phyloP scores from a whole-genome alignment of 1,140 invertebrate genomes.

The Limonius californicus region DNA sequence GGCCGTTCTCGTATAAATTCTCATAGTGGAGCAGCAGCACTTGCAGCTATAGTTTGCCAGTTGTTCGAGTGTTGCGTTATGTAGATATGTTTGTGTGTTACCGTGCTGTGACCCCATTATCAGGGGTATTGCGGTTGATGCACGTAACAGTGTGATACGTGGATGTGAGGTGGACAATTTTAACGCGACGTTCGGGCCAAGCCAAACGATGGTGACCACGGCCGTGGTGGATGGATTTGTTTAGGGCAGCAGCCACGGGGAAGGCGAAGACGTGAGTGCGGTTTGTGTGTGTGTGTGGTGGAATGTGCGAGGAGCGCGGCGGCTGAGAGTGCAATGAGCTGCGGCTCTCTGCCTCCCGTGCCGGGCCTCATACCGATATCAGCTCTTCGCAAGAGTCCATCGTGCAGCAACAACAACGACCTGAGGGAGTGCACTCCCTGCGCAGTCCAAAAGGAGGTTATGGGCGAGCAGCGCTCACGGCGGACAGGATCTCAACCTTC shows the following conservation, averaged over 20 bases:
- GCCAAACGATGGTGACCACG: too few species aligned
- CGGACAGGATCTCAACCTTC: constrained; percentile 37
- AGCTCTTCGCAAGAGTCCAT: constrained; percentile 38
- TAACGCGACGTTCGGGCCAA: too few species aligned
- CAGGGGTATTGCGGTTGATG: not conserved
- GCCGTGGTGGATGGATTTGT: too few species aligned
- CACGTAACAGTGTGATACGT: too few species aligned
- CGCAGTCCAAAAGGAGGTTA: constrained; percentile 36
- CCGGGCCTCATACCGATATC: constrained; percentile 46
- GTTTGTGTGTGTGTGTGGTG: not conserved
- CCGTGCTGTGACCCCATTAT: not conserved
- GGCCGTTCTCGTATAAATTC: constrained; percentile 36
- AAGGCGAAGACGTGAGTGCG: not conserved
- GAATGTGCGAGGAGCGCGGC: constrained; percentile 18
- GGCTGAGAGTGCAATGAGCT: constrained; percentile 39
- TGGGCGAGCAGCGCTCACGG: constrained; percentile 44
- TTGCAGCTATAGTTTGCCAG: constrained; percentile 29
- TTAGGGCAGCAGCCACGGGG: too few species aligned
- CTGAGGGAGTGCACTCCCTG: constrained; percentile 27
- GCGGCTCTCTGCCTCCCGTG: constrained; percentile 43
- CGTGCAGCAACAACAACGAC: constrained; percentile 25
- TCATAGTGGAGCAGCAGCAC: constrained; percentile 35
- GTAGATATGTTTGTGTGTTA: constrained; percentile 1
- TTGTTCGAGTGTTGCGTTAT: constrained; percentile 12
- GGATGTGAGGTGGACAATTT: too few species aligned